Percentiles rank a stretch among this genome's conserved stretches.
These are phyloP conservation scores for Pteropus rufus DNA, from an alignment of 2,797 vertebrate genomes.

Conservation along the genomic window DNA sequence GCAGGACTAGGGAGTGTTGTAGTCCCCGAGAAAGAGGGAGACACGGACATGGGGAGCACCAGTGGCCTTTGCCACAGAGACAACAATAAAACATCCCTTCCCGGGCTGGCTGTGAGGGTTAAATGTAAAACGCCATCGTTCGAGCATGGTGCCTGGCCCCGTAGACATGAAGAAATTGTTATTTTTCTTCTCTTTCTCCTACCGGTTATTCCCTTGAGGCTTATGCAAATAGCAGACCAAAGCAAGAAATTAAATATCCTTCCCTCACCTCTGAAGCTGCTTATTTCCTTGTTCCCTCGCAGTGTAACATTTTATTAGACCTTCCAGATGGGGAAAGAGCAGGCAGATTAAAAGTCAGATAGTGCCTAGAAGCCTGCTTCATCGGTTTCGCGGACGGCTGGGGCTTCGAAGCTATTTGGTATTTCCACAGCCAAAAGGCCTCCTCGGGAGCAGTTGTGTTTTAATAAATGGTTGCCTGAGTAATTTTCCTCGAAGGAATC, in stretches of 20 bases:
- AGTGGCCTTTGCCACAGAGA: not conserved
- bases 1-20: no score
- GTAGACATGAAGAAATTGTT: not conserved
- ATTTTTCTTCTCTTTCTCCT: conserved; percentile 23
- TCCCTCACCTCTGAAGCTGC: conserved; percentile 37
- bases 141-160: not conserved
- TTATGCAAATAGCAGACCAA: conserved; percentile 64
- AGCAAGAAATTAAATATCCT: conserved; percentile 56
- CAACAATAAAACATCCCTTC: not conserved
- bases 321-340: conserved; percentile 56
- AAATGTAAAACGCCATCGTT: not conserved
- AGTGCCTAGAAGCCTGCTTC: conserved; percentile 59
- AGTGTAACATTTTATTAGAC: conserved; percentile 58
- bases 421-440: conserved; percentile 72
- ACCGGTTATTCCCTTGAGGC: conserved; percentile 21
- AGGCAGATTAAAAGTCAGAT: conserved; percentile 59
- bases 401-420: conserved; percentile 59
- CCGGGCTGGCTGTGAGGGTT: rapidly evolving
- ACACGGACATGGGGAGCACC: rapidly evolving
- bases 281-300: not conserved
- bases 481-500: conserved; percentile 40
- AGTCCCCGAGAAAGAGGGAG: not conserved
- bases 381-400: conserved; percentile 36
- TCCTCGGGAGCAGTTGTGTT: conserved; percentile 40
- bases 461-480: conserved; percentile 52